These are phyloP conservation scores for Ischnura elegans DNA, from an alignment of 2,888 invertebrate species.

Conservation along the genomic window DNA sequence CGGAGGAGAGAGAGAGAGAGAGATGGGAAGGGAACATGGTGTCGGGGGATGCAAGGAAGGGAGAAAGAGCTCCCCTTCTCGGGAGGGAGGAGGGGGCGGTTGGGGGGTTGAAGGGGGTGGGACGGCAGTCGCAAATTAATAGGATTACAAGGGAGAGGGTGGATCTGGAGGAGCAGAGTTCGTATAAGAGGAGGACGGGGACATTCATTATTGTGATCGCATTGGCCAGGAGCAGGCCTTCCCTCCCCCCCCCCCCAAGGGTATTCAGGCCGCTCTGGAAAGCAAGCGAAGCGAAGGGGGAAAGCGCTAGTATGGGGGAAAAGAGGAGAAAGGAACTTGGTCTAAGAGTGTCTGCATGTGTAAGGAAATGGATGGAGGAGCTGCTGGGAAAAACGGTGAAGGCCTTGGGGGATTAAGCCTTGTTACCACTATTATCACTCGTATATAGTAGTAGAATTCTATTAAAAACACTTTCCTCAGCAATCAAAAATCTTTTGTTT, in stretches of 20 bases:
- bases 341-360: neutral
- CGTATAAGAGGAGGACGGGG: slow-evolving; percentile 41
- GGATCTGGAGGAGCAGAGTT: neutral
- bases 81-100: neutral
- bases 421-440: too few species aligned
- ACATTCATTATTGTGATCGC: slow-evolving; percentile 67
- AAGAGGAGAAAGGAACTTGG: neutral
- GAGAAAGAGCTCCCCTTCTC: too few species aligned
- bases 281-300: neutral
- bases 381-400: too few species aligned
- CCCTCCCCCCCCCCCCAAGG: too few species aligned
- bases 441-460: too few species aligned
- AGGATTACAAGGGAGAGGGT: slow-evolving; percentile 51
- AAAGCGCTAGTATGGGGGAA: too few species aligned
- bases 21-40: neutral
- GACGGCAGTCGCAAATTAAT: slow-evolving; percentile 56
- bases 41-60: neutral
- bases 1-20: neutral
- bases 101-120: neutral
- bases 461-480: too few species aligned
- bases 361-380: neutral
- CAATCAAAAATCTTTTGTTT: too few species aligned
- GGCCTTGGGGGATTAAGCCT: too few species aligned
- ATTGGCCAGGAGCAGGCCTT: slow-evolving; percentile 52
- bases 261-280: neutral